Evolutionary conservation across 2,797 vertebrate genomes (phyloP), one percentile per base, ranked within the genome.

Genomic region (Acipenser ruthenus): DNA sequence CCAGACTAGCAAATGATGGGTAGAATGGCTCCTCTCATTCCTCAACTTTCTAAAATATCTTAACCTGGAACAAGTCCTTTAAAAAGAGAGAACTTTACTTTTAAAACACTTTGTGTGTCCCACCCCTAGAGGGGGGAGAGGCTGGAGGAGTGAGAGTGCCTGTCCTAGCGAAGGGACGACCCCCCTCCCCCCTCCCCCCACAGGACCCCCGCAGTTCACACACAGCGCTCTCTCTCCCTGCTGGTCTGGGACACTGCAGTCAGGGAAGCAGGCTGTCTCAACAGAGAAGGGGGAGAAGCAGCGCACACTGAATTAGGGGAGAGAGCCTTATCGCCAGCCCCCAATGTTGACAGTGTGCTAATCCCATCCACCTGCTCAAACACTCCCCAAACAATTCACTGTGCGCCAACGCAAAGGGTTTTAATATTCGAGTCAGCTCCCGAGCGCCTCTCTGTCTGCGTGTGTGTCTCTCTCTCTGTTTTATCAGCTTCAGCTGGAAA

Each of bases 281-380:
- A 7, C n/a, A n/a, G 53, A n/a, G 53, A 55, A 10, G n/a, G 7
- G n/a, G 53, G 53, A 55, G 53, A n/a, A 1, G n/a, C 53, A 55
- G 53, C 53, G n/a, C 86, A 87, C 88, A 89, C 87, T 88, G 86
- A 90, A 88, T 88, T 87, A 87, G 67, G 86, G 83, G 89, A 91
- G 90, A 84, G 82, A 91, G 92, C 91, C 91, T 94, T 95, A 97
- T 96, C 93, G 83, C 93, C 83, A 85, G 80, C 77, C 83, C 84
- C 80, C 90, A 92, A 88, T 96, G 91, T 97, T 98, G 95, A 98
- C 93, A 86, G 84, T 93, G 85, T 85, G 85, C 93, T 99, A 98
- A 98, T 99, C 95, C 94, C 90, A 92, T 93, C 94, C 94, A 97
- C 94, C 95, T 98, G 95, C 93, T 97, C 95, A 98, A 99, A 97